Conservation (phyloP, 2,797 vertebrate species). For the Melanotaenia trifasciata region DNA sequence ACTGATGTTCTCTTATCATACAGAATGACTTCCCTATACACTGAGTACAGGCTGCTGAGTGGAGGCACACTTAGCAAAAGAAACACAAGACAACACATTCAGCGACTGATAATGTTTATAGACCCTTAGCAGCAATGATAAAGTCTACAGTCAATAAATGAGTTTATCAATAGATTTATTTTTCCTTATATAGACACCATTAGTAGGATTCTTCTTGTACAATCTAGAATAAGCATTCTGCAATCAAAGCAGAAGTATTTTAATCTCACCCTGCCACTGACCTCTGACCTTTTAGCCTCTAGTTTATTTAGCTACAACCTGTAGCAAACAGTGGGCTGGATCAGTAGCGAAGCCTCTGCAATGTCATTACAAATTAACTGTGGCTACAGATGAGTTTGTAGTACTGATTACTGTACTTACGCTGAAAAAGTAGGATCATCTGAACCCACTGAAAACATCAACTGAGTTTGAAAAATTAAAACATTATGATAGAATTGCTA, state of each 20-base stretch:
- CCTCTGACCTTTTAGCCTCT: conserved; percentile 53
- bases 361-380: neutral
- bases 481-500: neutral
- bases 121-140: neutral
- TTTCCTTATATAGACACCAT: conserved; percentile 34
- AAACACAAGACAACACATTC: conserved; percentile 15
- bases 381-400: too few species aligned
- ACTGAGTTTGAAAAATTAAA: neutral
- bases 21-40: conserved; percentile 5
- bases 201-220: conserved; percentile 42
- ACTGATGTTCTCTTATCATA: conserved; percentile 28
- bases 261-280: conserved; percentile 56
- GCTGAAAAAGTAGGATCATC: neutral
- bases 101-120: conserved; percentile 28
- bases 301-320: conserved; percentile 45
- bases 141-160: conserved; percentile 24
- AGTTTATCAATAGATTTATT: conserved; percentile 28
- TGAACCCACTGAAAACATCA: too few species aligned
- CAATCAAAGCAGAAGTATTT: conserved; percentile 58
- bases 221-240: conserved; percentile 44
- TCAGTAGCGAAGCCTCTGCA: neutral
- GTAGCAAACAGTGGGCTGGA: conserved; percentile 24
- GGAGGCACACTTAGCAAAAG: conserved; percentile 18
- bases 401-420: neutral
- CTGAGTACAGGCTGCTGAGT: neutral